A percentile compares a stretch with the other conserved stretches of the same genome.
Conservation (phyloP, 2,888 invertebrate species). For the Ceramica pisi region DNA sequence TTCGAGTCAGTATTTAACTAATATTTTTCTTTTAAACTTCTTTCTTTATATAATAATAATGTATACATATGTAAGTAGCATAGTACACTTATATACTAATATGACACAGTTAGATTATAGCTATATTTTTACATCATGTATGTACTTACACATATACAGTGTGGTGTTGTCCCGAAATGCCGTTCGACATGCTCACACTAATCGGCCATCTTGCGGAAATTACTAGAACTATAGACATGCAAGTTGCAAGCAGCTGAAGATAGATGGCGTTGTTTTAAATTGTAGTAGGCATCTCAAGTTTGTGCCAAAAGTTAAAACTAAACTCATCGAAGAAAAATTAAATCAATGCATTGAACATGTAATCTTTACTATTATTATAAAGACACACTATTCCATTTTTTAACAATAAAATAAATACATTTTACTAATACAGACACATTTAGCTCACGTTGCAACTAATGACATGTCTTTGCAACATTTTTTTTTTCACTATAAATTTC, state of each 20-base stretch:
- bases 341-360: slow-evolving; percentile 37
- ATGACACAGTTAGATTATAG: slow-evolving; percentile 90
- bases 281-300: neutral
- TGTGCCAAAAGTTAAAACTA: slow-evolving; percentile 3
- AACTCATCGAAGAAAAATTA: slow-evolving; percentile 14
- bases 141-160: slow-evolving; percentile 89
- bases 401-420: slow-evolving; percentile 50
- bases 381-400: slow-evolving; percentile 37
- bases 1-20: slow-evolving; percentile 85
- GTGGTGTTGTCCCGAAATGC: slow-evolving; percentile 76
- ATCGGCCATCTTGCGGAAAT: slow-evolving; percentile 49
- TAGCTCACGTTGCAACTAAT: slow-evolving; percentile 23
- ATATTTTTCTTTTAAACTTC: slow-evolving; percentile 85
- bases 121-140: slow-evolving; percentile 88
- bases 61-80: slow-evolving; percentile 89
- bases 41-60: slow-evolving; percentile 85
- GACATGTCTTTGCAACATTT: slow-evolving; percentile 6
- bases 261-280: slow-evolving; percentile 51
- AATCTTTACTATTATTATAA: slow-evolving; percentile 42
- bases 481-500: neutral
- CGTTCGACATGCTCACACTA: slow-evolving; percentile 58
- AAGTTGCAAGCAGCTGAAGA: slow-evolving; percentile 14
- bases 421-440: slow-evolving; percentile 33
- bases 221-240: slow-evolving; percentile 31
- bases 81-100: slow-evolving; percentile 89